Evolutionary conservation across 2,888 invertebrate species (phyloP).

Genomic region (Podabrus alpinus): DNA sequence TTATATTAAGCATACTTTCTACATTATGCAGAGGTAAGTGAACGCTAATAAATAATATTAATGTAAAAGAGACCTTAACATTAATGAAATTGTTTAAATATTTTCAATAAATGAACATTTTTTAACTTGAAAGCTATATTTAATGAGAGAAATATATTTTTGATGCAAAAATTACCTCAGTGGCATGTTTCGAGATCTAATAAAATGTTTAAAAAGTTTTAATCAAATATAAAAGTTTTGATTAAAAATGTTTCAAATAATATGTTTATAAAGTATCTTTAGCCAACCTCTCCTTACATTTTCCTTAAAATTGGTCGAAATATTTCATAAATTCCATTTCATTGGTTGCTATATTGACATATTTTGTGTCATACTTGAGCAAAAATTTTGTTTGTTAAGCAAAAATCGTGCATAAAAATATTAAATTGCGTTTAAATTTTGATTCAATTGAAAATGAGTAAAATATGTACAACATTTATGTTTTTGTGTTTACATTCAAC

Average conservation of each 20-base stretch:
- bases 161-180: background rate
- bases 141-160: background rate
- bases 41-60: background rate
- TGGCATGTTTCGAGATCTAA: background rate
- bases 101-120: background rate
- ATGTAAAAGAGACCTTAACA: background rate
- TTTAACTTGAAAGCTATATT: background rate
- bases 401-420: no score
- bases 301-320: background rate
- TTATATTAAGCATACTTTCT: background rate
- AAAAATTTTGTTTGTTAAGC: no score
- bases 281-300: background rate
- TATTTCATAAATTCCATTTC: background rate
- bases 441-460: no score
- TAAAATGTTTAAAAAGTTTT: background rate
- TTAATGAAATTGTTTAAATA: background rate
- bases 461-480: no score
- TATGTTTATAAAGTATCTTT: background rate
- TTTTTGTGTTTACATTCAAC: no score
- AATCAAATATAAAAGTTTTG: background rate
- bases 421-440: no score
- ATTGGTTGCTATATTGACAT: no score
- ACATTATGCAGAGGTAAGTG: background rate
- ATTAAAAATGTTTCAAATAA: background rate
- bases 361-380: background rate